phyloP scores from a whole-genome alignment of 2,113 vertebrate species.

The Centrocercus urophasianus region DNA sequence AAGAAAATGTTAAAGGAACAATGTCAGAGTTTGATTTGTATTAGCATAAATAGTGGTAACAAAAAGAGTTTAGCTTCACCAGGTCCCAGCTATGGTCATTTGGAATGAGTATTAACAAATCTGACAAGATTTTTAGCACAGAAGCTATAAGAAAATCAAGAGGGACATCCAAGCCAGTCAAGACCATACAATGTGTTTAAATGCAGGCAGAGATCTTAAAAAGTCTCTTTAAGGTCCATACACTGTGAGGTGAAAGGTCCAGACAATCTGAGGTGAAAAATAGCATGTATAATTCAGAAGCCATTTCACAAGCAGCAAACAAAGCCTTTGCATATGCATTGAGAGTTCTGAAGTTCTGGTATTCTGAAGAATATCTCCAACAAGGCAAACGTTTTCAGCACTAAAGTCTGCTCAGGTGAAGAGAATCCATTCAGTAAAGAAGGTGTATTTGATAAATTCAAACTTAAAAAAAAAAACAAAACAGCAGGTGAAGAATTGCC shows the following conservation, averaged over 20 bases:
- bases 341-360: not conserved
- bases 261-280: not conserved
- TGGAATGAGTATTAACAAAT: not conserved
- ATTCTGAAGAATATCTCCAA: not conserved
- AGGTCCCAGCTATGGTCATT: not conserved
- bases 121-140: not conserved
- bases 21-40: constrained; percentile 7
- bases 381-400: not conserved
- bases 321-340: not conserved
- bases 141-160: not conserved
- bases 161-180: not conserved
- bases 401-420: not conserved
- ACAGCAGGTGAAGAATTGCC: not conserved
- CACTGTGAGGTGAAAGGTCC: not conserved
- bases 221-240: not conserved
- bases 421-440: not conserved
- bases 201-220: not conserved
- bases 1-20: not conserved
- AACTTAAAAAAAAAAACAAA: not conserved
- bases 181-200: not conserved
- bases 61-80: not conserved
- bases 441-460: not conserved
- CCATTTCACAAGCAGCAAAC: not conserved
- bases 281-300: not conserved
- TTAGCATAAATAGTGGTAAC: not conserved